A percentile compares a stretch with the other conserved stretches of the same genome.
Conservation (phyloP, 2,797 vertebrate genomes). For the Fratercula arctica region DNA sequence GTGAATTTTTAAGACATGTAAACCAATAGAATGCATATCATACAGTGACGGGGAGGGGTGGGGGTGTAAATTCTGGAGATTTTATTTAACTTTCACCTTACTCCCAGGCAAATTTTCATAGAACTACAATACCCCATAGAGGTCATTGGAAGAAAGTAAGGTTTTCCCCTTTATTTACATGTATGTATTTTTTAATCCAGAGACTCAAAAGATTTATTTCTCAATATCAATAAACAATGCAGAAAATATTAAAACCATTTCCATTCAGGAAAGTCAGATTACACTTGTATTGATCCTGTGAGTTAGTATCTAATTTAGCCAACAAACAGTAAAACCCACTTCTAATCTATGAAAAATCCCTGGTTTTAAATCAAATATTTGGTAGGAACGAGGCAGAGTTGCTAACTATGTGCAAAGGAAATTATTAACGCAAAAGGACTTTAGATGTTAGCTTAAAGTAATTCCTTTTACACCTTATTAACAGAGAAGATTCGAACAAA, state of each 20-base stretch:
- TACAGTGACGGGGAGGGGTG: neutral
- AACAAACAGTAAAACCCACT: neutral
- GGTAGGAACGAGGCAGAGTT: neutral
- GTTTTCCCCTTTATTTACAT: constrained; percentile 3
- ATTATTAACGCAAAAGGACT: neutral
- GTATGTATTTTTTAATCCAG: constrained; percentile 21
- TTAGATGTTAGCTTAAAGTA: neutral
- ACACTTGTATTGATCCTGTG: neutral
- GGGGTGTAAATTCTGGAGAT: neutral
- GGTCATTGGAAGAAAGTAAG: neutral
- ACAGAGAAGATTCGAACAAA: neutral
- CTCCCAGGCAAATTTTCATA: neutral
- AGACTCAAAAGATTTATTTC: neutral
- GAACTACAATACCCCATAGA: neutral
- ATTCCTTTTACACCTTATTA: neutral
- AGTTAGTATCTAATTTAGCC: neutral
- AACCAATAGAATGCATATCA: neutral
- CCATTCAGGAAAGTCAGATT: neutral
- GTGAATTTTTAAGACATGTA: neutral
- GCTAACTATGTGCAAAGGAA: neutral
- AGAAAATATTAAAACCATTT: neutral
- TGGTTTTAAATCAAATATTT: neutral
- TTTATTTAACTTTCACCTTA: neutral
- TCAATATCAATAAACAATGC: neutral
- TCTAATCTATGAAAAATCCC: neutral